Evolutionary conservation across 1,140 invertebrate genomes (phyloP), one percentile per base, ranked within the genome.

Genomic region (Drosophila ambigua): DNA sequence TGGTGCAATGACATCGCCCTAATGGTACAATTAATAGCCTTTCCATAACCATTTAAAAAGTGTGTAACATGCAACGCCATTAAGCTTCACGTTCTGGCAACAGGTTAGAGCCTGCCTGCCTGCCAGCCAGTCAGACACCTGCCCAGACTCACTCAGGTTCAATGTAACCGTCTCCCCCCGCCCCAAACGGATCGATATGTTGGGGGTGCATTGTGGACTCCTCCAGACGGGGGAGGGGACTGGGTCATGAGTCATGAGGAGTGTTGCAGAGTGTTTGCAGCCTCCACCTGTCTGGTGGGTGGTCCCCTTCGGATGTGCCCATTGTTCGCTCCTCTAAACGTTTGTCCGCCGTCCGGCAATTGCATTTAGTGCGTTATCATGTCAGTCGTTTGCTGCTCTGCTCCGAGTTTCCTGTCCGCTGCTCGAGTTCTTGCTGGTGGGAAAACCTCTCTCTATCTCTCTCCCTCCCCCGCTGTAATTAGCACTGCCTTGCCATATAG

Each of bases 351-450:
- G 26, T 28, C 26, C 35, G 23, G 31, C 45, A 35, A 46, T 28
- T 63, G 59, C 64, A 61, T 64, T 80, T 45, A 54, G 41, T 52
- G 53, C 64, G 50, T 83, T 83, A 84, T 83, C 76, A 76, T 61
- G 65, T 61, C 79, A 63, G 69, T 51, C 61, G 46, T 43, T 55
- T 55, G 62, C 46, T 24, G 45, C 52, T 39, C 46, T 24, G 45
- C 52, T 39, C 31, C 49, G 41, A 20, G 28, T 39, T 72, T 62
- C 69, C 59, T 73, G 52, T 41, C 58, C 68, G 66, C 28, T 50
- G 31, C 35, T 39, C 35, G 35, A 39, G 9, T 39, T 39, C 4
- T 39, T 2, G 35, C 35, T 11, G 35, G 9, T 39, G 35, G 35
- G 11, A 13, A 13, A 13, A 4, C 4, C 35, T 4, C 9, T 4